Percentiles rank a stretch among this genome's conserved stretches.
Conservation (phyloP, 2,797 vertebrate species). For the Euthynnus affinis region DNA sequence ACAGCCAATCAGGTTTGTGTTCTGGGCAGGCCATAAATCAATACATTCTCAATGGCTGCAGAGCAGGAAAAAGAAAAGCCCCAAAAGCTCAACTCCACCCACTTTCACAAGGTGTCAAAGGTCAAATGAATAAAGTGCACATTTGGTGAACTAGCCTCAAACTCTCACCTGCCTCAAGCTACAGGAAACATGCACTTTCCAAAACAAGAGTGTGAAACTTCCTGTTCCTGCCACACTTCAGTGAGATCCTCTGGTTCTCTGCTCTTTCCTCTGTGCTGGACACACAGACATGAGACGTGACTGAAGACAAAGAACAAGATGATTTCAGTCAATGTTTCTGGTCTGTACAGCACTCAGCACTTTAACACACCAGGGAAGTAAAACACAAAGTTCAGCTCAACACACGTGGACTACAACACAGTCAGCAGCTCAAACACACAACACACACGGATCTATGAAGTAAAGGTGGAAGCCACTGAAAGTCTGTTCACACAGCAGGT, state of each 20-base stretch:
- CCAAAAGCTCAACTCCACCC: constrained; percentile 21
- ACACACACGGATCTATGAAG: background rate
- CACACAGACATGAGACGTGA: background rate
- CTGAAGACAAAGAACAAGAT: too few relatives aligned
- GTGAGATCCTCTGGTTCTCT: too few relatives aligned
- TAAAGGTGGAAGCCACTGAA: too few relatives aligned
- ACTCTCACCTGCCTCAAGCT: constrained; percentile 35
- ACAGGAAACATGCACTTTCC: constrained; percentile 60
- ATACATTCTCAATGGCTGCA: constrained; percentile 71
- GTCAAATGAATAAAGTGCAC: constrained; percentile 76
- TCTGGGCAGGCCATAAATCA: constrained; percentile 45
- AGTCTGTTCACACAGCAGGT: too few relatives aligned
- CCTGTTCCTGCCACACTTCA: too few relatives aligned
- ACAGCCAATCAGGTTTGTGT: constrained; percentile 79
- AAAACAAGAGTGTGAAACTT: too few relatives aligned
- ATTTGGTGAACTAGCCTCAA: constrained; percentile 73
- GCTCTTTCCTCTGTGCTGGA: background rate
- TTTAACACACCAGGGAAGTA: constrained; percentile 5
- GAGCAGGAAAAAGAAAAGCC: constrained; percentile 22
- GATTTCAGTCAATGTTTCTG: too few relatives aligned
- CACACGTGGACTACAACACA: constrained; percentile 12
- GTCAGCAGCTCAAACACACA: background rate
- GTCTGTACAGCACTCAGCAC: background rate
- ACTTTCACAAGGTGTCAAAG: constrained; percentile 15
- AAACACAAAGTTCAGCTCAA: constrained; percentile 23